These are phyloP conservation scores for Sipha maydis DNA, from an alignment of 2,888 invertebrate genomes.

Conservation along the genomic window DNA sequence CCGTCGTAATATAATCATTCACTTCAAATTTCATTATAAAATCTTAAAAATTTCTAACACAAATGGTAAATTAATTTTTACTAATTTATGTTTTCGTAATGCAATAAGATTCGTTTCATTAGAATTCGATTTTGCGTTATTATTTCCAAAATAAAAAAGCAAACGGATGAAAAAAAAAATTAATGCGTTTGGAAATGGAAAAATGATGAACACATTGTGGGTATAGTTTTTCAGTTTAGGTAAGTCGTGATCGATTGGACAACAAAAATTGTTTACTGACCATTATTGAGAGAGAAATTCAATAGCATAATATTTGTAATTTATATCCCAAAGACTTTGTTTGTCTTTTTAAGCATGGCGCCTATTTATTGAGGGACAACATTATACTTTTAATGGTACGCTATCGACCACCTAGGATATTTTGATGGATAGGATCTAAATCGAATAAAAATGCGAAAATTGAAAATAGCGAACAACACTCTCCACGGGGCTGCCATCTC, in stretches of 20 bases:
- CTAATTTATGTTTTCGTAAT: neutral
- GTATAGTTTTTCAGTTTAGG: neutral
- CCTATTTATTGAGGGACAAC: constrained; percentile 2
- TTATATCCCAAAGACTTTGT: neutral
- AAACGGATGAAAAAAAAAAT: neutral
- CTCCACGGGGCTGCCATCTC: neutral
- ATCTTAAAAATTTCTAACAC: neutral
- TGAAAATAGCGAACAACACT: neutral
- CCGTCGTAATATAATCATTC: neutral
- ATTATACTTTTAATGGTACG: neutral
- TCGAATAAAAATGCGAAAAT: constrained; percentile 5
- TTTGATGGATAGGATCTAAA: constrained; percentile 4
- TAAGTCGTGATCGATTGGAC: neutral
- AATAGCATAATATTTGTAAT: neutral
- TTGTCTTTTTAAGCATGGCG: neutral
- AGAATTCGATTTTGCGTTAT: neutral
- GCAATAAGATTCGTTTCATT: neutral
- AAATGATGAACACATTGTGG: neutral
- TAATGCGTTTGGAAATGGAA: neutral
- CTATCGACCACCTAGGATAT: neutral
- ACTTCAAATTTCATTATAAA: too few relatives aligned
- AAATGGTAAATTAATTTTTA: neutral
- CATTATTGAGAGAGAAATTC: neutral
- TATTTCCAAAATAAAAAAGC: neutral
- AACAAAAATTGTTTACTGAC: neutral